A percentile compares a stretch with the other conserved stretches of the same genome.
Evolutionary conservation across 2,113 vertebrate species (phyloP).

Genomic region (Cricetomys ansorgei): DNA sequence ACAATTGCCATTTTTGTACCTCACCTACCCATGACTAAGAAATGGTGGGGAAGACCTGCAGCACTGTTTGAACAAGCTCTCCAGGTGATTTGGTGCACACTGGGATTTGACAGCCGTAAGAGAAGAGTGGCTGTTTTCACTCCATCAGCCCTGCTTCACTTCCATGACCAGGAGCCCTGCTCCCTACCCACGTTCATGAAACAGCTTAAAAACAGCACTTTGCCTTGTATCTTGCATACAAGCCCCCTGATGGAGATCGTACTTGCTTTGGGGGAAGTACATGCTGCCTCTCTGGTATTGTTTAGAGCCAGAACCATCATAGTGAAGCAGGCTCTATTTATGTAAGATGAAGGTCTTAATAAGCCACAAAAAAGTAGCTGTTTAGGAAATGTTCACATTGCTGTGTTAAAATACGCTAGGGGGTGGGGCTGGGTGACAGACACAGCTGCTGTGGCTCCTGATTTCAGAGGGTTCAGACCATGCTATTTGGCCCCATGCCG

Average conservation of each 20-base stretch:
- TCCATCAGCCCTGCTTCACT: accelerated
- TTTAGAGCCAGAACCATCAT: not conserved
- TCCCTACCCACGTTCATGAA: not conserved
- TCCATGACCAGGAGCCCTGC: not conserved
- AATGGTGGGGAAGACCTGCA: not conserved
- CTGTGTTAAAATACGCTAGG: not conserved
- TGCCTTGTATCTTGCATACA: not conserved
- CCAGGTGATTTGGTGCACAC: not conserved
- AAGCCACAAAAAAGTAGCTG: not conserved
- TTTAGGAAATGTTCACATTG: not conserved
- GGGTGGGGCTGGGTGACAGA: not conserved
- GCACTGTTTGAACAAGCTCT: not conserved
- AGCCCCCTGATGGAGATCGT: not conserved
- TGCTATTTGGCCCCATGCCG: not conserved
- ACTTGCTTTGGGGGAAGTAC: not conserved
- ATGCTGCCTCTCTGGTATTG: not conserved
- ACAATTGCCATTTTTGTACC: not conserved
- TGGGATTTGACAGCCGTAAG: not conserved
- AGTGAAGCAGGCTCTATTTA: not conserved
- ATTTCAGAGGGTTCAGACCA: not conserved
- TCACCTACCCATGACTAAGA: not conserved
- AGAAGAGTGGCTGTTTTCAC: too few relatives aligned
- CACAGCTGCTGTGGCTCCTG: not conserved
- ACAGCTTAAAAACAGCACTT: not conserved
- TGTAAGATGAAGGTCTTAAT: not conserved